Conservation (phyloP, 2,888 invertebrate genomes). For the Brenthis ino region DNA sequence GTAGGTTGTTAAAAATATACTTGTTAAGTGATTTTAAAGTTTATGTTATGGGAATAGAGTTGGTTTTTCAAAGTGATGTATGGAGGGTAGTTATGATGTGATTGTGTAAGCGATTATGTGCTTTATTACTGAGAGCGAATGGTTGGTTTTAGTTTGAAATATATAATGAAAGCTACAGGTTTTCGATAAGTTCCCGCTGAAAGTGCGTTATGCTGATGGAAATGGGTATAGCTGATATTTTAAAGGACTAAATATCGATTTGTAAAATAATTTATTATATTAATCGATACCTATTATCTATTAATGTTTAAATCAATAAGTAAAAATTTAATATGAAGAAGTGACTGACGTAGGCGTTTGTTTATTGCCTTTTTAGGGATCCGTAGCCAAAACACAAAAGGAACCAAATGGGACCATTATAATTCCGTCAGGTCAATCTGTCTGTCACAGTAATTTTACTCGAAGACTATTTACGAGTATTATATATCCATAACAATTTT, state of each 20-base stretch:
- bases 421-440: too few relatives aligned
- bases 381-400: too few relatives aligned
- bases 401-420: too few relatives aligned
- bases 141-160: constrained; percentile 35
- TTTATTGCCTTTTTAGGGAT: too few relatives aligned
- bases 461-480: too few relatives aligned
- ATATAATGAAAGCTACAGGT: constrained; percentile 70
- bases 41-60: constrained; percentile 14
- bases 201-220: constrained; percentile 54
- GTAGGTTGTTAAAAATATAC: constrained; percentile 1
- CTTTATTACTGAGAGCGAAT: constrained; percentile 17
- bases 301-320: too few relatives aligned
- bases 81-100: constrained; percentile 10
- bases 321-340: too few relatives aligned
- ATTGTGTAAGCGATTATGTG: constrained; percentile 14
- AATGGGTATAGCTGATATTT: constrained; percentile 48
- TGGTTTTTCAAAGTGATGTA: not conserved
- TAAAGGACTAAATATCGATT: constrained; percentile 22
- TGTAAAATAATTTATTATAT: not conserved
- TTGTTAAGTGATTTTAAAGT: constrained; percentile 21
- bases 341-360: too few relatives aligned
- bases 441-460: too few relatives aligned
- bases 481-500: too few relatives aligned
- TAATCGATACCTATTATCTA: too few relatives aligned
- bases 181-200: constrained; percentile 70